Percentiles rank a stretch among this genome's conserved stretches.
Evolutionary conservation across 2,797 vertebrate species (phyloP).

Genomic region (Esox lucius): DNA sequence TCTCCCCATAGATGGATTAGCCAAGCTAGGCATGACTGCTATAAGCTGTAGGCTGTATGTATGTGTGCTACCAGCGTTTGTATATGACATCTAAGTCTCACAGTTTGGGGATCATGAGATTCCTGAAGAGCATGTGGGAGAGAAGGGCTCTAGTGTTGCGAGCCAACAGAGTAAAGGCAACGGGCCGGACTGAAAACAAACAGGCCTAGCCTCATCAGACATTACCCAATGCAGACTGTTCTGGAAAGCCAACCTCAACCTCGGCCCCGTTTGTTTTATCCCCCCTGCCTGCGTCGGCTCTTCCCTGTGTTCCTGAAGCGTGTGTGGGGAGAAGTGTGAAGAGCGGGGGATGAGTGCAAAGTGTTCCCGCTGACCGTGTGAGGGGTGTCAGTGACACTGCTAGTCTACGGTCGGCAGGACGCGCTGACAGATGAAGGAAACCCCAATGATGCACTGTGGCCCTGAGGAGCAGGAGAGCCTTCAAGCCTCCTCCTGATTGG

Average conservation of each 20-base stretch:
- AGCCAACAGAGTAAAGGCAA: not conserved
- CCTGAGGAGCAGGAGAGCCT: slow-evolving; percentile 1
- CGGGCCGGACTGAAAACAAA: not conserved
- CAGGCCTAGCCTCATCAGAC: not conserved
- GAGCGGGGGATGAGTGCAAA: not conserved
- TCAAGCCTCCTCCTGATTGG: not conserved
- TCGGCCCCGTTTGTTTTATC: not conserved
- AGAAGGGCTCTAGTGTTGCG: too few species aligned
- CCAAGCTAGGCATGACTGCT: slow-evolving; percentile 49
- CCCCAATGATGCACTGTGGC: not conserved
- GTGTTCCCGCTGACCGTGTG: not conserved
- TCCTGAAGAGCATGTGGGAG: slow-evolving; percentile 38
- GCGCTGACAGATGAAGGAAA: not conserved
- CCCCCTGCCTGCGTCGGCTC: not conserved
- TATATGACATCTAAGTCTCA: slow-evolving; percentile 39
- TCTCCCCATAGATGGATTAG: slow-evolving; percentile 14
- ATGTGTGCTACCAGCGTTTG: slow-evolving; percentile 10
- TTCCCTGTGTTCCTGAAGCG: not conserved
- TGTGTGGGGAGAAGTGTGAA: not conserved
- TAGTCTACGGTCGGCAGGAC: not conserved
- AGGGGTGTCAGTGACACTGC: not conserved
- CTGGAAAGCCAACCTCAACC: not conserved
- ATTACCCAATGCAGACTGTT: not conserved
- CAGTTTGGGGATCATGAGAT: slow-evolving; percentile 7
- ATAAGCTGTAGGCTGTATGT: slow-evolving; percentile 11